phyloP scores from a whole-genome alignment of 2,888 invertebrate genomes.

The Hirtodrosophila duncani region DNA sequence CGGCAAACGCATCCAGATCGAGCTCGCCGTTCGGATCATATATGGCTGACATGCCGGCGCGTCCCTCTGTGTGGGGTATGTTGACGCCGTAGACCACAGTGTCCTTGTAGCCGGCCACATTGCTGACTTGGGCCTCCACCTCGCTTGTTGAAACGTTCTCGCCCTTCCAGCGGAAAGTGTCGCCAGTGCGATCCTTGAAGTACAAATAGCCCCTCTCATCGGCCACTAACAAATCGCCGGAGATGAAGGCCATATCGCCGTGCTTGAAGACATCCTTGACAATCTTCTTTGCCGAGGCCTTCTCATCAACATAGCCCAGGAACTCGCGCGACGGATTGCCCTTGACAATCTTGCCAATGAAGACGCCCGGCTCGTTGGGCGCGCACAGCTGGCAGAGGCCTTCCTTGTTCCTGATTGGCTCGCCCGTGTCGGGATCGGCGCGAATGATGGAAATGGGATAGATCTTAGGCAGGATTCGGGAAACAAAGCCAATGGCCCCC shows the following conservation, averaged over 20 bases:
- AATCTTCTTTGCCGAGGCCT: slow-evolving; percentile 94
- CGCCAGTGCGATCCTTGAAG: slow-evolving; percentile 97
- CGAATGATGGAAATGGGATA: slow-evolving; percentile 96
- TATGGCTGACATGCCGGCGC: slow-evolving; percentile 96
- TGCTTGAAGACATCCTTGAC: slow-evolving; percentile 90
- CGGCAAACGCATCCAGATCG: slow-evolving; percentile 82
- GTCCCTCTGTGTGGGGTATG: slow-evolving; percentile 88
- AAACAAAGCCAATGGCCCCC: slow-evolving; percentile 96
- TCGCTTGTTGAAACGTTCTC: slow-evolving; percentile 99
- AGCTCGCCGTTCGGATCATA: slow-evolving; percentile 85
- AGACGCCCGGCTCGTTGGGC: slow-evolving; percentile 93
- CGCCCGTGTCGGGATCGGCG: slow-evolving; percentile 92
- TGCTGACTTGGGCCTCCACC: slow-evolving; percentile 93
- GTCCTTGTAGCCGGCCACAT: slow-evolving; percentile 88
- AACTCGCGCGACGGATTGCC: slow-evolving; percentile 94
- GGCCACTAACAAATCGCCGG: slow-evolving; percentile 93
- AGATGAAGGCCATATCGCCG: slow-evolving; percentile 95
- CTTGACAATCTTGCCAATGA: slow-evolving; percentile 95
- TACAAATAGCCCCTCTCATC: slow-evolving; percentile 95
- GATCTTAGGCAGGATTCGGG: slow-evolving; percentile 89
- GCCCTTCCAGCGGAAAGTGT: slow-evolving; percentile 98
- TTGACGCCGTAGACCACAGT: slow-evolving; percentile 96
- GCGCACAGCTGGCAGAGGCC: slow-evolving; percentile 88
- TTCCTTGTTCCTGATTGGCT: slow-evolving; percentile 88
- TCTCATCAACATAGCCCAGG: slow-evolving; percentile 94